Percentiles rank a stretch among this genome's conserved stretches.
Evolutionary conservation across 2,113 vertebrate genomes (phyloP).

Genomic region (Salvelinus fontinalis): DNA sequence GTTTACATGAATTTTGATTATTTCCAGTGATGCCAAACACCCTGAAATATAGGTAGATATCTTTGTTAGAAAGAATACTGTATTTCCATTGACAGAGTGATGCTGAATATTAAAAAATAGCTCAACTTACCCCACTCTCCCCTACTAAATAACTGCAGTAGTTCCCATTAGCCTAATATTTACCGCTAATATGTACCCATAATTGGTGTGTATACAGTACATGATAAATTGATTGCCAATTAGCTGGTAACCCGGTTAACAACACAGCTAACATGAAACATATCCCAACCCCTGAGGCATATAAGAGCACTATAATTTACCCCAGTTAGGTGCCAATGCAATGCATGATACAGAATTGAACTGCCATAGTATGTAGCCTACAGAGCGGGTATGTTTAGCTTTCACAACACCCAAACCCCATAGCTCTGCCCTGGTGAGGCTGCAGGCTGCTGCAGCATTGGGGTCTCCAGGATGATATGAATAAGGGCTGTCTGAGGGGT

Average conservation of each 20-base stretch:
- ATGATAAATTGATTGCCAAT: slow-evolving; percentile 1
- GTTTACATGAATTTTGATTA: no score
- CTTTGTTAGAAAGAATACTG: no score
- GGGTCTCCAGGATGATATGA: neutral
- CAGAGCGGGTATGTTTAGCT: neutral
- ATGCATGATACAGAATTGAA: neutral
- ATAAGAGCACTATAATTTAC: neutral
- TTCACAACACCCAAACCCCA: neutral
- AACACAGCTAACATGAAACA: neutral
- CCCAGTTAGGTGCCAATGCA: neutral
- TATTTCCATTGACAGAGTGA: no score
- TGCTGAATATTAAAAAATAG: no score
- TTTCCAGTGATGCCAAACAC: no score
- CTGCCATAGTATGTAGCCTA: no score
- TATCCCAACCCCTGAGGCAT: neutral
- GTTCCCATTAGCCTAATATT: no score
- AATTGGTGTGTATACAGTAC: neutral
- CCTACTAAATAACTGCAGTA: no score
- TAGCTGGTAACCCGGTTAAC: neutral
- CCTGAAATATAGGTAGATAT: no score
- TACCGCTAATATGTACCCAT: no score
- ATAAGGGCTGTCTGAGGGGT: neutral
- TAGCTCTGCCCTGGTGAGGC: neutral
- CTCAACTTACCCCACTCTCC: no score
- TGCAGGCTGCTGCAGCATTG: neutral